Evolutionary conservation across 2,113 vertebrate species (phyloP), one percentile per base, ranked within the genome.

Genomic region (Etia nguti): DNA sequence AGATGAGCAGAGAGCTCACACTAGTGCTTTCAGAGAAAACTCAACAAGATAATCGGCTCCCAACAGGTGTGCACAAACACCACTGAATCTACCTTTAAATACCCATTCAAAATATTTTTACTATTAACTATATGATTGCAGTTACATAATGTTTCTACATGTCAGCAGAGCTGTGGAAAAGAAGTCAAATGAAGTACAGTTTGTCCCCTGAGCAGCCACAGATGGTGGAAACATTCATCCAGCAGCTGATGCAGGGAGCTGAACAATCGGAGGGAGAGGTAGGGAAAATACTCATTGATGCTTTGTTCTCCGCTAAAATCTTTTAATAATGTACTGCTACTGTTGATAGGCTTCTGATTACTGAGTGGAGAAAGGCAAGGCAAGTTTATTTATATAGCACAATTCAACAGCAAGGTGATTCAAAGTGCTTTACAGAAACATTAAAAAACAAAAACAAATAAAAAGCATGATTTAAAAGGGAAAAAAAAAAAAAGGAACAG

Each of bases 141-240:
- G 38, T 82, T 8, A 50, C 6, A 7, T 11, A 38, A 31, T 50
- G 46, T 77, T 62, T 54, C 1, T 79, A 2, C 46, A 8, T 80
- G 43, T 88, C 31, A 15, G 46, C 62, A 97, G 96, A 97, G 18
- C 94, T 97, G 81, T 97, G 96, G 96, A 98, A 95, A 89, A 93
- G 92, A 41, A 83, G 77, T 48, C 77, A 87, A 60, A 95, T 96
- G 90, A 95, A 96, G 92, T 92, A 97, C 95, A 95, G 92, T 68
- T 80, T 97, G 85, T 95, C 95, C 36, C 83, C 90, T 36, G 62
- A 93, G 83, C 90, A 92, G 59, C 93, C 95, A 10, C 94, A 95
- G 91, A 94, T 95, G 83, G 95, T 91, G 82, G 95, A 97, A 89
- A 94, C 89, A 1, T 96, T 97, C 94, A 82, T 95, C 59, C 96